Conservation (phyloP, 2,113 vertebrate species). For the Catharus minimus region DNA sequence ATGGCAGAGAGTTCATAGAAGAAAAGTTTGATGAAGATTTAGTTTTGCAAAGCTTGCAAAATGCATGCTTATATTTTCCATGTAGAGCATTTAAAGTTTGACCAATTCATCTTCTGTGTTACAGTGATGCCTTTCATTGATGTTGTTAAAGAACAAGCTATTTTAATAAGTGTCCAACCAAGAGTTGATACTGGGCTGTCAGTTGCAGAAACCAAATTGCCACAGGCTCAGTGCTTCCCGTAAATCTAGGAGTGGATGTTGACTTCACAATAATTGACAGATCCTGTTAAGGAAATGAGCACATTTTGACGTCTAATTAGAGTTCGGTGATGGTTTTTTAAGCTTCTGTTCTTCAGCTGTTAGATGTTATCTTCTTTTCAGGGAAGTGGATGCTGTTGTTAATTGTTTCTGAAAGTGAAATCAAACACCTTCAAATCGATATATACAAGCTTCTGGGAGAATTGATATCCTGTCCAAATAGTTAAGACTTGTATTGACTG, state of each 20-base stretch:
- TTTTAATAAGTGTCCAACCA: background rate
- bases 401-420: constrained; percentile 47
- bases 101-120: background rate
- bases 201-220: background rate
- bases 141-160: background rate
- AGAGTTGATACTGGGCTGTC: background rate
- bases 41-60: background rate
- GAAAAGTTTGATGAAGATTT: background rate
- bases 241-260: background rate
- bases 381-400: background rate
- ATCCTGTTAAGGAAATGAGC: background rate
- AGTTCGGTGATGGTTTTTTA: background rate
- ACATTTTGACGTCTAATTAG: background rate
- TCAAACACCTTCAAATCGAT: constrained; percentile 7
- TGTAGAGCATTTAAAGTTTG: background rate
- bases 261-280: background rate
- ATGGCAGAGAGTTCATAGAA: background rate
- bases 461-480: constrained; percentile 4
- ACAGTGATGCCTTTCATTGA: background rate
- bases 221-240: background rate
- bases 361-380: background rate
- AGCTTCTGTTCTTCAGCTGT: background rate
- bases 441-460: background rate
- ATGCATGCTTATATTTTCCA: background rate
- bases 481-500: constrained; percentile 1